Conservation (phyloP, 2,113 vertebrate species). For the Euleptes europaea region DNA sequence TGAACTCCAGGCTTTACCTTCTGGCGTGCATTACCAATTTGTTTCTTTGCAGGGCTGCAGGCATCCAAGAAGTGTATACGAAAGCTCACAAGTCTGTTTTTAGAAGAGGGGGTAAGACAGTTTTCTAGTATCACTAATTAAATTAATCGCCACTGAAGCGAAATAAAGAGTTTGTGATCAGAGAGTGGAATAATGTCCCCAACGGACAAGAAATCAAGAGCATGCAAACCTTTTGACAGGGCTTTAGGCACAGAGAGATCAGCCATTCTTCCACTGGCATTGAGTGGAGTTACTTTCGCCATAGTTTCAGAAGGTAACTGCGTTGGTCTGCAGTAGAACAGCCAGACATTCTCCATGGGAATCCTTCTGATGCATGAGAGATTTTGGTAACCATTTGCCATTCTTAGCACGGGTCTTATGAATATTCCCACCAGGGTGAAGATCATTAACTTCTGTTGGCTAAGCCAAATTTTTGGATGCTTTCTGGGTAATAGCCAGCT, state of each 20-base stretch:
- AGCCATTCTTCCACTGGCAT: not conserved
- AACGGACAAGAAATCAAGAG: not conserved
- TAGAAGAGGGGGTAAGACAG: not conserved
- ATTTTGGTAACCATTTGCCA: not conserved
- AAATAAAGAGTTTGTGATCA: constrained; percentile 5
- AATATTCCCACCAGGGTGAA: not conserved
- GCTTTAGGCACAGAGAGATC: not conserved
- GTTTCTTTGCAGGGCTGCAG: not conserved
- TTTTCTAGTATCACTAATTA: constrained; percentile 6
- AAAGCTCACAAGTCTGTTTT: not conserved
- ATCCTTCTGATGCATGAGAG: not conserved
- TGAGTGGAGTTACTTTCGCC: not conserved
- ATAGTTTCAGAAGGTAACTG: too few relatives aligned
- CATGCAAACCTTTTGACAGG: not conserved
- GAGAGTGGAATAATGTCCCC: constrained; percentile 13
- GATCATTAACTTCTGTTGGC: not conserved
- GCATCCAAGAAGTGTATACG: not conserved
- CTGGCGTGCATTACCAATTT: not conserved
- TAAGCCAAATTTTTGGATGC: too few relatives aligned
- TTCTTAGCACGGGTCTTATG: not conserved
- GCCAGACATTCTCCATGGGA: too few relatives aligned
- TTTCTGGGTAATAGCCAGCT: too few relatives aligned
- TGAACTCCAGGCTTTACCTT: not conserved
- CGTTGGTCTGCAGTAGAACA: too few relatives aligned
- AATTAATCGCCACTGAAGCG: not conserved